Base-by-base conservation (phyloP, 53 echinoderm and acorn worm genomes). In the Arbacia lixula region DNA sequence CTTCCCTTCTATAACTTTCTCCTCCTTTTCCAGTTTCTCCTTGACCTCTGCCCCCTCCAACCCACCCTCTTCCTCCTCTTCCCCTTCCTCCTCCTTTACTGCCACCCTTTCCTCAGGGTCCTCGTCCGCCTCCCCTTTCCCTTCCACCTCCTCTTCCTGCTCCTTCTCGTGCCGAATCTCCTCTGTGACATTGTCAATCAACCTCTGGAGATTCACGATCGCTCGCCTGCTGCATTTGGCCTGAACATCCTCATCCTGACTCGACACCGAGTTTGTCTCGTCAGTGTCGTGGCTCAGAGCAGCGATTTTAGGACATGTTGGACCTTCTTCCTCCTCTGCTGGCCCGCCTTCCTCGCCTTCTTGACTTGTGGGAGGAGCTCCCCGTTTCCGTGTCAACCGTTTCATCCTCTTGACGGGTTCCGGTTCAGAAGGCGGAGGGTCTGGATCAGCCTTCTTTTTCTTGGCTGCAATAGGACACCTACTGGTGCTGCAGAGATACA, bases 131-230 rank as follows among this genome's bases (percentile, higher is more conserved):
- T 53, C 72, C 31, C 16, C 61, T 26, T 82, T 83, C 73, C 57
- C 69, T 58, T 80, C 85, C 68, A 54, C 64, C 68, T 66, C 85
- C 37, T 92, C 87, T 49, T 88, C 92, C 58, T 71, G 87, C 30
- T 92, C 84, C 72, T 92, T 89, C 68, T 92, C 90, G 21, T 95
- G 99, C 73, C 88, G 85, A 11, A 99, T 99, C 85, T 99, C 99
- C 30, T 94, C 99, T 24, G 99, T 99, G 8, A 99, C 99, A 74
- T 99, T 99, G 66, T 99, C 99, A 71, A 99, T 90, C 57, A 99
- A 65, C 60, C 89, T 94, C 77, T 99, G 99, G 37, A 99, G 88
- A 76, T 99, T 99, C 1, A 94, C 94, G 17, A 99, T 99, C 12
- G 94, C 99, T 53, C 92, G 90, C 30, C 92, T 90, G 86, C 94